Conservation (phyloP, 2,888 invertebrate genomes). For the Argyresthia goedartella region DNA sequence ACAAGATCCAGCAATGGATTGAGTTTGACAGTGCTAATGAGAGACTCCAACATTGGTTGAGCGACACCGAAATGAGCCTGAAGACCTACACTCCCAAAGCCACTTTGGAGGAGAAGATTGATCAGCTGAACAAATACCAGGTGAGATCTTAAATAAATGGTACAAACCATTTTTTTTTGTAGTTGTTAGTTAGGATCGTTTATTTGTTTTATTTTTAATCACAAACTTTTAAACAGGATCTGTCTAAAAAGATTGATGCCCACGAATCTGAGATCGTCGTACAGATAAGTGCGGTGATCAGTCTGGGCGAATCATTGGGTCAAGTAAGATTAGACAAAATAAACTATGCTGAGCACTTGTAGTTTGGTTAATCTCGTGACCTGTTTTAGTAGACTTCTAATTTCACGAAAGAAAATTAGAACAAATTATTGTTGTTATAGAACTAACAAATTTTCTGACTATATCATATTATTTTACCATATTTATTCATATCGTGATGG, state of each 20-base stretch:
- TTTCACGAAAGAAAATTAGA: constrained; percentile 30
- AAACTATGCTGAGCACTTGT: constrained; percentile 38
- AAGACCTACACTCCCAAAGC: constrained; percentile 88
- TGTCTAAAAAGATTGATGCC: constrained; percentile 80
- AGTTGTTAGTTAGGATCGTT: not conserved
- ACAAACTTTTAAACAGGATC: constrained; percentile 68
- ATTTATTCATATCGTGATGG: too few species aligned
- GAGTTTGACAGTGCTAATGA: constrained; percentile 91
- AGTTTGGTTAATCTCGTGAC: constrained; percentile 30
- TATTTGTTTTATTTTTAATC: constrained; percentile 29
- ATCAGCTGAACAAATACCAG: constrained; percentile 92
- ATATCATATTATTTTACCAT: too few species aligned
- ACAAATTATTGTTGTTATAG: not conserved
- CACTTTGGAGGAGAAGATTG: constrained; percentile 90
- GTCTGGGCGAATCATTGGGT: constrained; percentile 83
- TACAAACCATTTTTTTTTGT: constrained; percentile 2
- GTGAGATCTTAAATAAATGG: constrained; percentile 65
- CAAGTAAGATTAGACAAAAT: constrained; percentile 77
- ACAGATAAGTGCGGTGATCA: constrained; percentile 76
- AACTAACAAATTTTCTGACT: not conserved
- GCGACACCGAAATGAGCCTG: constrained; percentile 86
- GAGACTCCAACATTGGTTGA: constrained; percentile 84
- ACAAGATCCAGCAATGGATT: constrained; percentile 89
- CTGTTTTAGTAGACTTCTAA: constrained; percentile 60
- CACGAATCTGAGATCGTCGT: constrained; percentile 71